Evolutionary conservation across 2,797 vertebrate species (phyloP).

Genomic region (Clarias fuscus): DNA sequence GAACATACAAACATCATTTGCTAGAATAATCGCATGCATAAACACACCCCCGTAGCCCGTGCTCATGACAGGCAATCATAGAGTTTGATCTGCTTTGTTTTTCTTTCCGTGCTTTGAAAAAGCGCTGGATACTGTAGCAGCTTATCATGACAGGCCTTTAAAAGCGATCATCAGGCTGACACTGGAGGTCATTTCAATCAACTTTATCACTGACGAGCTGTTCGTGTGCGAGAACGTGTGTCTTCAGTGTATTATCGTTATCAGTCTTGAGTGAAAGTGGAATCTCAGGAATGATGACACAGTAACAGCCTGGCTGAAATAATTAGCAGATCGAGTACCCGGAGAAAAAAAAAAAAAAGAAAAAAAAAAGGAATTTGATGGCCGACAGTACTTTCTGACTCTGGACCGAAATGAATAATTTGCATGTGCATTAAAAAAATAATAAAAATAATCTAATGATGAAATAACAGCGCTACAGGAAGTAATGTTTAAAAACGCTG

Average conservation of each 20-base stretch:
- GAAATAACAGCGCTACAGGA: background rate
- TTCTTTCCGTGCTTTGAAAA: background rate
- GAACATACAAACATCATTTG: constrained; percentile 41
- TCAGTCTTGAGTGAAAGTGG: background rate
- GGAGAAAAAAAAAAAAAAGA: background rate
- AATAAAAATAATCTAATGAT: background rate
- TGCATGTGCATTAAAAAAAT: background rate
- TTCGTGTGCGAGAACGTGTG: background rate
- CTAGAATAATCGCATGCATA: constrained; percentile 27
- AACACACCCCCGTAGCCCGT: background rate
- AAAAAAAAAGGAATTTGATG: background rate
- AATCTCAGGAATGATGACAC: background rate
- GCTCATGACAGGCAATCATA: constrained; percentile 20
- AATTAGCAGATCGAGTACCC: background rate
- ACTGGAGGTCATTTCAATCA: constrained; percentile 50
- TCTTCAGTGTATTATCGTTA: background rate
- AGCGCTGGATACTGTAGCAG: background rate
- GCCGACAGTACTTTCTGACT: background rate
- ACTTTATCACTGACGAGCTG: constrained; percentile 38
- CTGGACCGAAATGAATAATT: background rate
- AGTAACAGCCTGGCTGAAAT: background rate
- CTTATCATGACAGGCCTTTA: constrained; percentile 27
- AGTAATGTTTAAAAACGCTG: background rate
- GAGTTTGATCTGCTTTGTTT: constrained; percentile 7
- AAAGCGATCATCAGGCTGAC: constrained; percentile 25